phyloP scores from a whole-genome alignment of 2,113 vertebrate species.

The Actinemys pallida region DNA sequence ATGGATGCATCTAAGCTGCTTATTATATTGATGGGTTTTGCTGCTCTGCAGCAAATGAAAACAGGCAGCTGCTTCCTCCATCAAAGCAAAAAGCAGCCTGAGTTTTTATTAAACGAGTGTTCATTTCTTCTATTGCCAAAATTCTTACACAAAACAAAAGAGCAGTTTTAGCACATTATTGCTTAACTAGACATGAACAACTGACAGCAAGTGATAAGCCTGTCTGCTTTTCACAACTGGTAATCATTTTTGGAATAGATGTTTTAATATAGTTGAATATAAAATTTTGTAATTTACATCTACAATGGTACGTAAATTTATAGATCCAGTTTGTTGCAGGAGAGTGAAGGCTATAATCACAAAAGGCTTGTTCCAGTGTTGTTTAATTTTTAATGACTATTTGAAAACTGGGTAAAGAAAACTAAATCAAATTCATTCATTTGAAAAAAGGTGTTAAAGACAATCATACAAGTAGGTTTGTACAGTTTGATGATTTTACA shows the following conservation, averaged over 20 bases:
- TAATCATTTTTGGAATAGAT: slow-evolving; percentile 92
- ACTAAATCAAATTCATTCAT: slow-evolving; percentile 78
- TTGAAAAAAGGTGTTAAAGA: slow-evolving; percentile 75
- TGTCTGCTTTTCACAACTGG: slow-evolving; percentile 93
- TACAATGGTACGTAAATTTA: slow-evolving; percentile 88
- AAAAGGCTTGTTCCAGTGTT: slow-evolving; percentile 80
- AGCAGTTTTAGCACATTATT: slow-evolving; percentile 91
- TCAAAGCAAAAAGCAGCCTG: slow-evolving; percentile 95
- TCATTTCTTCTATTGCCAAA: slow-evolving; percentile 99
- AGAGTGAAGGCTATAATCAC: slow-evolving; percentile 82
- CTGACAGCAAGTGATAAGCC: slow-evolving; percentile 99
- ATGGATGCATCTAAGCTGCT: slow-evolving; percentile 98
- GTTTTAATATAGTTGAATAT: slow-evolving; percentile 90
- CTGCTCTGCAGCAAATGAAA: slow-evolving; percentile 89
- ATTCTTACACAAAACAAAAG: slow-evolving; percentile 92
- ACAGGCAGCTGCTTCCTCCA: slow-evolving; percentile 91
- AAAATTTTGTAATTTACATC: slow-evolving; percentile 90
- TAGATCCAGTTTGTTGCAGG: slow-evolving; percentile 84
- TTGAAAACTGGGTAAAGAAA: slow-evolving; percentile 77
- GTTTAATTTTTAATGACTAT: slow-evolving; percentile 87
- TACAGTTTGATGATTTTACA: slow-evolving; percentile 36
- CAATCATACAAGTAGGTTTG: slow-evolving; percentile 74
- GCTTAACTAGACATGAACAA: slow-evolving; percentile 96
- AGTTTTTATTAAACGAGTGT: slow-evolving; percentile 98
- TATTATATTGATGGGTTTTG: slow-evolving; percentile 99